Conservation (phyloP, 2,888 invertebrate genomes). For the Acleris literana region DNA sequence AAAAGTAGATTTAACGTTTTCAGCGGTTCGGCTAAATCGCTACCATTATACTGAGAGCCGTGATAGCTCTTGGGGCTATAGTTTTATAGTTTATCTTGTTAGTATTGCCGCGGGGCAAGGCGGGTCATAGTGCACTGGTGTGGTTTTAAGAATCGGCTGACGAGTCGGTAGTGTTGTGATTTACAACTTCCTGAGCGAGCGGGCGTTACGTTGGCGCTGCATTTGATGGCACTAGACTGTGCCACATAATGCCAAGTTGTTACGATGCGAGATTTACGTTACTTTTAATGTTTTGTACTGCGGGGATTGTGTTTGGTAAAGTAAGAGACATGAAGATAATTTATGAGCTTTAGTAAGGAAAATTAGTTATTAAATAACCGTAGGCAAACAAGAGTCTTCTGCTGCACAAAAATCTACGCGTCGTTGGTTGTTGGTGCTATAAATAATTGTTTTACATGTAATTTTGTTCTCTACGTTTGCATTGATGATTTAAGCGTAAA, state of each 20-base stretch:
- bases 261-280: conserved; percentile 31
- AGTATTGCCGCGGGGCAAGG: conserved; percentile 38
- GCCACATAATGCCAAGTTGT: conserved; percentile 32
- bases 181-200: conserved; percentile 75
- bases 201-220: conserved; percentile 57
- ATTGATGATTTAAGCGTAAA: too few species aligned
- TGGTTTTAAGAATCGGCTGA: conserved; percentile 57
- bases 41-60: conserved; percentile 52
- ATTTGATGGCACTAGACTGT: conserved; percentile 52
- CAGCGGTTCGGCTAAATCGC: conserved; percentile 56
- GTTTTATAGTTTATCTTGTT: conserved; percentile 34
- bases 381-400: background rate
- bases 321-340: conserved; percentile 14
- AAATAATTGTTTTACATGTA: too few species aligned
- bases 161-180: conserved; percentile 65
- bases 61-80: conserved; percentile 24
- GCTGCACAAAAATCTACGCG: too few species aligned
- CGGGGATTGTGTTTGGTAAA: conserved; percentile 8
- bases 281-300: conserved; percentile 28
- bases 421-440: too few species aligned
- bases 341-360: conserved; percentile 16
- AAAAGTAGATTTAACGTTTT: conserved; percentile 71
- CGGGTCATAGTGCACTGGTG: conserved; percentile 53
- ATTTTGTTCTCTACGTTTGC: too few species aligned
- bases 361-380: conserved; percentile 22